Evolutionary conservation across 1,140 invertebrate species (phyloP).

Genomic region (Tetramorium alpestre): DNA sequence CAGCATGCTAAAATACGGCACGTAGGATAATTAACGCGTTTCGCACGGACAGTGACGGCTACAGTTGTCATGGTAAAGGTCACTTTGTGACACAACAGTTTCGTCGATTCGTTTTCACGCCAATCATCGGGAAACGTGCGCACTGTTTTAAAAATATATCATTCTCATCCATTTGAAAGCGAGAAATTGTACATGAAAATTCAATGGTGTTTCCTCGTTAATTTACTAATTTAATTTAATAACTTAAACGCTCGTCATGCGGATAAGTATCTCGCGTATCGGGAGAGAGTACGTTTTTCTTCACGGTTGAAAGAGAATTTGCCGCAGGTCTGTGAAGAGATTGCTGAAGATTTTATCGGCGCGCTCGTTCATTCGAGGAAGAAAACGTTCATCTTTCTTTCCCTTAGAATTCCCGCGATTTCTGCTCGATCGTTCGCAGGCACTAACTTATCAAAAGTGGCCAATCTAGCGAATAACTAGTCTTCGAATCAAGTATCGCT

Average conservation of each 20-base stretch:
- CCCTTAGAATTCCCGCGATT: constrained; percentile 49
- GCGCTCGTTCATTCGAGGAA: constrained; percentile 47
- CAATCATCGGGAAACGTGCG: neutral
- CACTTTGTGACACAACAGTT: neutral
- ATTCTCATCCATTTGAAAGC: neutral
- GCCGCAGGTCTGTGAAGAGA: constrained; percentile 41
- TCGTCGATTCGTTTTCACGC: neutral
- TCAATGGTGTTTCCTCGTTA: neutral
- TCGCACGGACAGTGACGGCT: neutral
- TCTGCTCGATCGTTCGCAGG: constrained; percentile 46
- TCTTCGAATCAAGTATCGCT: constrained; percentile 37
- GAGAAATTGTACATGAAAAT: neutral
- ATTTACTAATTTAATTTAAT: constrained; percentile 9
- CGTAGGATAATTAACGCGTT: constrained; percentile 26
- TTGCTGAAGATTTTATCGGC: constrained; percentile 57
- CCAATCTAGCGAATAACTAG: constrained; percentile 57
- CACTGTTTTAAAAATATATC: neutral
- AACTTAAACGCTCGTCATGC: neutral
- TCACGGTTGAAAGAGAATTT: constrained; percentile 46
- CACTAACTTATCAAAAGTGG: constrained; percentile 58
- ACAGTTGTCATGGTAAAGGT: neutral
- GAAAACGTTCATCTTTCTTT: constrained; percentile 58
- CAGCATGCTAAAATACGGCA: neutral
- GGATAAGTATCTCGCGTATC: constrained; percentile 34
- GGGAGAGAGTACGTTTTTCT: neutral